Evolutionary conservation across 2,113 vertebrate species (phyloP).

Genomic region (Phalacrocorax carbo): DNA sequence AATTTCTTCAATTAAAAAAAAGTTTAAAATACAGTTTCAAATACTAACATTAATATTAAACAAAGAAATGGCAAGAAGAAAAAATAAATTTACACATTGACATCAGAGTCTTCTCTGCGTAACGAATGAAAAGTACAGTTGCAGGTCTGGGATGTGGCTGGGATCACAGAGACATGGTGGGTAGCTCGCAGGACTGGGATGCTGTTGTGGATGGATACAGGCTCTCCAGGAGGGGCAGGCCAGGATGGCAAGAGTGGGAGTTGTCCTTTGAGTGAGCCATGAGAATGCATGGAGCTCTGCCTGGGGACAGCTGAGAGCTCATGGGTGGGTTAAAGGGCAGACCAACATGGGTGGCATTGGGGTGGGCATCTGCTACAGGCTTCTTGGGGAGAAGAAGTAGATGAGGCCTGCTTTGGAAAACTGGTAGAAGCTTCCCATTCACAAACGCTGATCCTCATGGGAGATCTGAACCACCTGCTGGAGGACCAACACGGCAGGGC

Average conservation of each 20-base stretch:
- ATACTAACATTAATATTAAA: not conserved
- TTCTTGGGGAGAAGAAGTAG: not conserved
- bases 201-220: not conserved
- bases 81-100: not conserved
- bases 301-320: not conserved
- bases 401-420: not conserved
- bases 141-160: not conserved
- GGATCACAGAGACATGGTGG: too few relatives aligned
- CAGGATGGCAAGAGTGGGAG: not conserved
- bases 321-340: not conserved
- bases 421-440: not conserved
- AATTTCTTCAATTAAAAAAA: not conserved
- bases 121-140: not conserved
- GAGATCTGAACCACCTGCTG: not conserved
- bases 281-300: not conserved
- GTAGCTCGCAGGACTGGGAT: not conserved
- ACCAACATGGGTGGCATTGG: not conserved
- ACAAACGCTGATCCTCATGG: not conserved
- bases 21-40: not conserved
- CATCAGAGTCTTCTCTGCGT: not conserved
- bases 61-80: not conserved
- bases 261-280: not conserved
- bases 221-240: not conserved
- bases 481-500: not conserved
- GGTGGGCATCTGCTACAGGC: not conserved